Base-by-base conservation (phyloP, 2,888 invertebrate genomes). In the Drosophila setosimentum region DNA sequence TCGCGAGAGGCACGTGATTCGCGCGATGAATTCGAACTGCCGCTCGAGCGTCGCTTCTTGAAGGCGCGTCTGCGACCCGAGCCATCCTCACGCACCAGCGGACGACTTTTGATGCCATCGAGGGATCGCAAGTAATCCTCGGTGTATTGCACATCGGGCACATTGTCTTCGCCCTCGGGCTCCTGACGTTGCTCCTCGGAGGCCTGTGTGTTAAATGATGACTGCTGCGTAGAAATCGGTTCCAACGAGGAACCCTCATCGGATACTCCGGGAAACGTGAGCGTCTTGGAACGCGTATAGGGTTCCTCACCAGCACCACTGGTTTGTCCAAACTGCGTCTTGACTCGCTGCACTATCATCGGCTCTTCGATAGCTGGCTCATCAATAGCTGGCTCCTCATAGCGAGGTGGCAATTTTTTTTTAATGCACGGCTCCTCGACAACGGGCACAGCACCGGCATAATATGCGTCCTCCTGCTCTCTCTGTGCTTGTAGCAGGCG, bases 91-190 rank as follows among this genome's bases (percentile, higher is more conserved):
- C 95, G 94, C 91, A 94, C 94, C 84, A 95, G 91, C 65, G 95
- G 95, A 76, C 94, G 94, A 88, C 92, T 94, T 92, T 95, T 95
- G 87, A 95, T 94, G 82, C 95, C 96, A 92, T 96, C 96, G 90
- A 96, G 94, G 83, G 95, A 95, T 92, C 94, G 92, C 51, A 94
- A 86, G 78, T 94, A 94, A 33, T 94, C 93, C 70, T 94, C 94
- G 24, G 92, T 91, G 58, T 92, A 92, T 67, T 92, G 91, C 2
- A 89, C 71, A 21, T 91, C 79, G n/a, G 82, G 82, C 53, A 85
- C 58, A 63, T 88, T 89, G 35, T 92, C 92, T 51, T 92, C 92
- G 2, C 93, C 92, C 53, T 92, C 93, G 0, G 93, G 93, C 61
- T 95, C 95, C 51, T 59, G 81, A 1, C 95, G 94, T 89, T 95